These are phyloP conservation scores for Heliconius charithonia DNA, from an alignment of 2,888 invertebrate species.

Conservation along the genomic window DNA sequence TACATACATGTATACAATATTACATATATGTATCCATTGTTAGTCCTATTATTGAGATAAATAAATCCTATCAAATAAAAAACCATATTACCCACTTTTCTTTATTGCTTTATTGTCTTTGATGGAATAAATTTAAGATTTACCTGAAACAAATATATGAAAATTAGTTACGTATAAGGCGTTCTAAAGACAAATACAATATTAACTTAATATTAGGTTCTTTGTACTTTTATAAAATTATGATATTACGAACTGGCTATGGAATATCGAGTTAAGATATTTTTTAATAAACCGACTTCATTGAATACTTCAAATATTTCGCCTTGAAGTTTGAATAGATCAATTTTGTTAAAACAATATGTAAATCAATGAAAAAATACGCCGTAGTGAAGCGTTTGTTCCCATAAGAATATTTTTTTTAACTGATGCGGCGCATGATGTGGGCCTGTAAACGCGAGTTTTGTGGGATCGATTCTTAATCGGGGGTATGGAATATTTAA, in stretches of 20 bases:
- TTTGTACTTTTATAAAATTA: neutral
- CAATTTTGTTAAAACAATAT: neutral
- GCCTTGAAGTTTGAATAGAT: neutral
- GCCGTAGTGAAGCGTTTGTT: too few species aligned
- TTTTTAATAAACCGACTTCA: neutral
- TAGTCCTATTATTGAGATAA: neutral
- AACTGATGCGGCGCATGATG: too few species aligned
- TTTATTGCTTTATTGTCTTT: neutral
- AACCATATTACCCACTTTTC: neutral
- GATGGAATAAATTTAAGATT: neutral
- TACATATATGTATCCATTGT: too few species aligned
- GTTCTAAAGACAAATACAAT: neutral
- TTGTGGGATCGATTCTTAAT: too few species aligned
- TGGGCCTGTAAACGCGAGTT: too few species aligned
- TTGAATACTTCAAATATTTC: neutral
- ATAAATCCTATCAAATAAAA: neutral
- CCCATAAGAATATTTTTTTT: too few species aligned
- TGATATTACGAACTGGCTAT: neutral
- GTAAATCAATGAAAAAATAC: neutral
- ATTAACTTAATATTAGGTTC: neutral
- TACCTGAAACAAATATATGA: conserved; percentile 10
- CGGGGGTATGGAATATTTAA: too few species aligned
- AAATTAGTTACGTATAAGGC: neutral
- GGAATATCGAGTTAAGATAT: neutral
- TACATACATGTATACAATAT: too few species aligned